Percentiles rank a stretch among this genome's conserved stretches.
These are phyloP conservation scores for Megathymus violae DNA, from an alignment of 1,140 invertebrate species.

Conservation along the genomic window DNA sequence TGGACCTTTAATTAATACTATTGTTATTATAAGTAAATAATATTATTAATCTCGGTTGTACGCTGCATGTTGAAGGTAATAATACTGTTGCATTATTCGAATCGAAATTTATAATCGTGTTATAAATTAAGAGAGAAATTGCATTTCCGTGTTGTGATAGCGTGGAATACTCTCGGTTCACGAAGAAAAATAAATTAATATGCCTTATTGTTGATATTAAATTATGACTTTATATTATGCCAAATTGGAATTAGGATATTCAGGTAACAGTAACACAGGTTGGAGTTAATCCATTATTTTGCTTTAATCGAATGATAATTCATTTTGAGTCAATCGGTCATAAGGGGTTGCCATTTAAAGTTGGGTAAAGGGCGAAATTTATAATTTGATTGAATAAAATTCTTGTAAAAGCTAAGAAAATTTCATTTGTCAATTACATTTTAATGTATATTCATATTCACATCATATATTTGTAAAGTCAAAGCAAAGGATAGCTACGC, in stretches of 20 bases:
- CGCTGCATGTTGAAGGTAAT: neutral
- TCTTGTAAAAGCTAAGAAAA: too few species aligned
- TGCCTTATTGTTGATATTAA: neutral
- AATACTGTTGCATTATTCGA: neutral
- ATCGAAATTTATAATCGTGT: slow-evolving; percentile 12
- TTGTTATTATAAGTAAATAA: too few species aligned
- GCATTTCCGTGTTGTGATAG: slow-evolving; percentile 15
- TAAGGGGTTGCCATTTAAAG: too few species aligned
- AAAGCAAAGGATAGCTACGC: too few species aligned
- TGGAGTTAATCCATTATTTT: neutral
- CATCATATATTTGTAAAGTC: too few species aligned
- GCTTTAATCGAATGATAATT: neutral
- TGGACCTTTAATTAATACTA: too few species aligned
- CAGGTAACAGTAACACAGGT: neutral
- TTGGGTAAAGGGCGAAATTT: too few species aligned
- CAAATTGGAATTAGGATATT: neutral
- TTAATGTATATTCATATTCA: too few species aligned
- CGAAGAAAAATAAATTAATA: slow-evolving; percentile 12
- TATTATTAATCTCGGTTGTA: neutral
- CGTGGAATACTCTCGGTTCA: slow-evolving; percentile 7
- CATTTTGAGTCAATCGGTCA: neutral
- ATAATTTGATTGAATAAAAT: too few species aligned
- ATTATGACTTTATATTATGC: neutral
- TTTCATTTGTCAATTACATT: too few species aligned
- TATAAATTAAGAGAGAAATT: slow-evolving; percentile 15